Base-by-base conservation (phyloP, 2,888 invertebrate genomes). In the Dasysyrphus tricinctus region DNA sequence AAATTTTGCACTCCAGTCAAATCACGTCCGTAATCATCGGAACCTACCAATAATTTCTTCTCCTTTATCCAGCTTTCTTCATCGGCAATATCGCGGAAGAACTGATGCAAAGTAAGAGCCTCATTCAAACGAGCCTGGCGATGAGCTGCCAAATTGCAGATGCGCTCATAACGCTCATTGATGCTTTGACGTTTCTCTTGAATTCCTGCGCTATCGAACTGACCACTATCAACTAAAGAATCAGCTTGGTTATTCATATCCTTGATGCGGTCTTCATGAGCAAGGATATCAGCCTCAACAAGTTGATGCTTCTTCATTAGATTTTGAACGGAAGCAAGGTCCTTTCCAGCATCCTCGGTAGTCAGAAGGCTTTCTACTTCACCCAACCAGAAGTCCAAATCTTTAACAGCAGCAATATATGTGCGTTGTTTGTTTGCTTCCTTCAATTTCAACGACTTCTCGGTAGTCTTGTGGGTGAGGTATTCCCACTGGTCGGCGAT, bases 11-110 rank as follows among this genome's bases (percentile, higher is more conserved):
- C 99, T 47, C 99, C 98, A 5, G 99, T 99, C 89, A 99, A 94
- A 92, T 99, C 99, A 87, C 99, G 97, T 0, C 99, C 99, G 92
- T 99, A 99, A 93, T 99, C 99, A 92, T 99, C 99, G 0, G 98
- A 98, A 3, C 98, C 97, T 1, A 99, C 99, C 29, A 99, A 94
- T 37, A 99, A 94, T 91, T 99, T 99, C 95, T 99, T 99, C 92
- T 99, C 99, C 92, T 98, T 99, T 92, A 99, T 99, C 99, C 99
- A 99, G 8, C 98, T 98, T 93, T 99, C 99, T 93, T 99, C 99
- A 91, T 99, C 99, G 88, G 99, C 99, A 92, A 99, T 98, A 92
- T 99, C 99, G 74, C 99, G 94, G 95, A 99, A 98, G 96, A 99
- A 99, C 93, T 99, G 99, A 93, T 99, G 99, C 91, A 99, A 94